Base-by-base conservation (phyloP, 2,888 invertebrate genomes). In the Drosophila mimetica region DNA sequence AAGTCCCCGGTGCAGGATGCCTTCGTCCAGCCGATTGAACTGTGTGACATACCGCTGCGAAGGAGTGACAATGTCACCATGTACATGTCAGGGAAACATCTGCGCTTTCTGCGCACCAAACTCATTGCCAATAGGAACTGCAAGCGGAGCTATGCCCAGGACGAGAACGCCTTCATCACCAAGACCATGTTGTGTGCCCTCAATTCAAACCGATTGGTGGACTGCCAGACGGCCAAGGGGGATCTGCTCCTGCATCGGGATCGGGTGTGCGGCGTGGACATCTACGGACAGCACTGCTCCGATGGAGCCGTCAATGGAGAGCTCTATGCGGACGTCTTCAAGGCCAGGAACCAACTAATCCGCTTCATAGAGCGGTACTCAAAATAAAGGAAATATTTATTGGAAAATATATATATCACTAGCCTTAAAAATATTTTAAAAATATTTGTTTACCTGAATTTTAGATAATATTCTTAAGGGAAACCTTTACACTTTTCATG, bases 201-300 rank as follows among this genome's bases (percentile, higher is more conserved):
- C 6, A 79, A 79, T 25, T 60, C 72, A 1, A 63, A 63, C 46
- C 41, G 48, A 7, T 20, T 28, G 1, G 6, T n/a, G 1, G 72
- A 80, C 11, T 79, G 78, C 9, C 64, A 54, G 39, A 75, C 75
- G 11, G 9, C 32, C 8, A 47, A 25, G 18, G 80, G 80, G 1
- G 78, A 79, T 60, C 51, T 61, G 2, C 32, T 79, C 4, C 18
- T 79, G 9, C 53, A 52, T 0, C 13, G 57, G 8, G 55, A 58
- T 11, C 61, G 44, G 11, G 58, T 79, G 6, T 79, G 80, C 34
- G 78, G 78, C 52, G 59, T 79, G 28, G 71, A 79, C 36, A 51
- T 79, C 2, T 74, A 76, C 18, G 75, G 64, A 4, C 50, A 77
- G 2, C 59, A 47, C 20, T 79, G 80, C 55, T 20, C 14, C 8